A percentile compares a stretch with the other conserved stretches of the same genome.
phyloP scores from a whole-genome alignment of 2,113 vertebrate species.

The Trichomycterus rosablanca region DNA sequence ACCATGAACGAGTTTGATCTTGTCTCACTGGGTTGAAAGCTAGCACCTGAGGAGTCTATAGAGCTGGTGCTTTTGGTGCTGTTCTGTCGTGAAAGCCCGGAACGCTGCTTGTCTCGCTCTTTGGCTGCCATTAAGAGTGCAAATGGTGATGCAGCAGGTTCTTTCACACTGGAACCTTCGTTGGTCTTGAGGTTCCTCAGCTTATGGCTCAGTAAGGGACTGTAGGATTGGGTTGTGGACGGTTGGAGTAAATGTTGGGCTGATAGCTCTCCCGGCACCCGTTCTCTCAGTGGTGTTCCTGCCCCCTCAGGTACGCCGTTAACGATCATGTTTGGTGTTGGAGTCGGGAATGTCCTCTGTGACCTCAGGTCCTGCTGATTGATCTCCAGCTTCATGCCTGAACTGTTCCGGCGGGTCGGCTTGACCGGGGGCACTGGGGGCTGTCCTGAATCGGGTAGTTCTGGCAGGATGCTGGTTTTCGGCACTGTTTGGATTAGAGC shows the following conservation, averaged over 20 bases:
- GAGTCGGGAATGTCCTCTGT: neutral
- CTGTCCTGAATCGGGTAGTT: slow-evolving; percentile 3
- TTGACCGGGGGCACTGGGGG: slow-evolving; percentile 40
- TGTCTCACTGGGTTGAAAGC: slow-evolving; percentile 60
- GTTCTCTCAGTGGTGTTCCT: no score
- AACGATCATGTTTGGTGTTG: no score
- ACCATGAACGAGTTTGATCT: slow-evolving; percentile 69
- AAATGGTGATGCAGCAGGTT: slow-evolving; percentile 73
- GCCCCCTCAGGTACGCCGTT: no score
- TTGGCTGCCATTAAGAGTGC: slow-evolving; percentile 84
- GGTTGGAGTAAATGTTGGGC: slow-evolving; percentile 30
- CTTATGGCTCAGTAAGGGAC: slow-evolving; percentile 59
- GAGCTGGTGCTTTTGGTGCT: slow-evolving; percentile 46
- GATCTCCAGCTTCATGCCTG: slow-evolving; percentile 35
- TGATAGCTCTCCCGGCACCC: neutral
- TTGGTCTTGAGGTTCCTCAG: slow-evolving; percentile 59
- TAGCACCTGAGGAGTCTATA: slow-evolving; percentile 34
- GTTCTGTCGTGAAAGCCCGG: slow-evolving; percentile 47
- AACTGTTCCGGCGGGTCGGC: slow-evolving; percentile 49
- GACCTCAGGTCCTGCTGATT: slow-evolving; percentile 42
- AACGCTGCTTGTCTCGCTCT: slow-evolving; percentile 75
- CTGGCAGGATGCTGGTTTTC: slow-evolving; percentile 45
- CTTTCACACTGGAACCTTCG: slow-evolving; percentile 46
- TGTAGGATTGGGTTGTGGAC: slow-evolving; percentile 44
- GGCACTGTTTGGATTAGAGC: slow-evolving; percentile 61